Evolutionary conservation across 1,140 invertebrate genomes (phyloP), one percentile per base, ranked within the genome.

Genomic region (Pectinophora gossypiella): DNA sequence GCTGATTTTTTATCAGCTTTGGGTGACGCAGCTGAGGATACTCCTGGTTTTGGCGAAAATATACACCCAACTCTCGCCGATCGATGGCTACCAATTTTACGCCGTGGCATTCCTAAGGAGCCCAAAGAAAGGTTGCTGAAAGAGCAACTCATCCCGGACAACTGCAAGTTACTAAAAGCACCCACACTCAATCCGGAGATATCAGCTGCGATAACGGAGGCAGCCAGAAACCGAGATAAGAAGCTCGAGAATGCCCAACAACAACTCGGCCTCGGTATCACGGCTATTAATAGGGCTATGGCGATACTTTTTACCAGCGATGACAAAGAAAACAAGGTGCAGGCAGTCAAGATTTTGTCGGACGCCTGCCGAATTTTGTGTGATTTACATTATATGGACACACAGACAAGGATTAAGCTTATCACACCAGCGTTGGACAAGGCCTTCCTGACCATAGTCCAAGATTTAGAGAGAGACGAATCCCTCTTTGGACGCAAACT

Each of bases 391-490:
- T 46, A 12, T 46, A 12, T 46, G 4, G 44, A 46, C 3, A 46
- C 44, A 22, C 15, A 46, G 13, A 13, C 12, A n/a, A 3, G 42
- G 19, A 43, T 43, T 3, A 23, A 21, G 7, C 19, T 23, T 13
- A 22, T 46, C 2, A 46, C 44, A 46, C 44, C 44, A 12, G 21
- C 3, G 2, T 22, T 46, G 12, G 44, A 46, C 13, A 46, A 46
- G 16, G 7, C 44, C 3, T 38, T 38, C 13, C 3, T 38, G 5
- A 5, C 5, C 9, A n/a, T 38, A 3, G 12, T 51, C 12, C 13
- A 50, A 19, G 16, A 43, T 18, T 9, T n/a, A 16, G 22, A 44
- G 4, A 22, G 38, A 16, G 49, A 51, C 10, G 49, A 51, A 44
- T 19, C 38, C 12, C 22, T 51, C 1, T 51, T 51, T 13, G 49